A percentile compares a stretch with the other conserved stretches of the same genome.
These are phyloP conservation scores for Eueremaeus valkanovi DNA, from an alignment of 2,888 invertebrate genomes.

Conservation along the genomic window DNA sequence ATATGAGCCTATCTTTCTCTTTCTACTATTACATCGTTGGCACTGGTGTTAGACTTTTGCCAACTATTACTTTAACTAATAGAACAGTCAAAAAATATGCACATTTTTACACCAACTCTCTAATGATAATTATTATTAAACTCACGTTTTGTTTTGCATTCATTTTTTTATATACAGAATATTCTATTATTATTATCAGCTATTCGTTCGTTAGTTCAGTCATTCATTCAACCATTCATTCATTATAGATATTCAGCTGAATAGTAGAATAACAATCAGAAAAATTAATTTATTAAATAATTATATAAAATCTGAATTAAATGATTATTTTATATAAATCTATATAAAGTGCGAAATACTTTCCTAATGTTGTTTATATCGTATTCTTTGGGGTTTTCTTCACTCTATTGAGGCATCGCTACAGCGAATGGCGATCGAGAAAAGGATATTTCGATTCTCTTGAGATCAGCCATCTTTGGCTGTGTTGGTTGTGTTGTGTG, in stretches of 20 bases:
- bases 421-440: constrained; percentile 3
- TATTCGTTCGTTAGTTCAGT: neutral
- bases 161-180: too few species aligned
- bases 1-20: constrained; percentile 8
- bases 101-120: neutral
- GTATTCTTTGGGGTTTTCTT: neutral
- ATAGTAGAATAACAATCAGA: neutral
- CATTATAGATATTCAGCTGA: neutral
- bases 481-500: neutral
- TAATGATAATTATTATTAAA: constrained; percentile 24
- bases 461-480: constrained; percentile 29
- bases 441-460: constrained; percentile 26
- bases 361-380: constrained; percentile 1
- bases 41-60: neutral
- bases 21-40: neutral
- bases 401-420: neutral
- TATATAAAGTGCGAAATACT: neutral
- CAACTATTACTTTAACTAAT: constrained; percentile 23
- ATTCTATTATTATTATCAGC: constrained; percentile 14
- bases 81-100: neutral
- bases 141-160: constrained; percentile 27
- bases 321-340: neutral
- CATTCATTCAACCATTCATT: constrained; percentile 5
- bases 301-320: neutral
- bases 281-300: neutral